Evolutionary conservation across 1,140 invertebrate genomes (phyloP).

Genomic region (Diachasmimorpha longicaudata): DNA sequence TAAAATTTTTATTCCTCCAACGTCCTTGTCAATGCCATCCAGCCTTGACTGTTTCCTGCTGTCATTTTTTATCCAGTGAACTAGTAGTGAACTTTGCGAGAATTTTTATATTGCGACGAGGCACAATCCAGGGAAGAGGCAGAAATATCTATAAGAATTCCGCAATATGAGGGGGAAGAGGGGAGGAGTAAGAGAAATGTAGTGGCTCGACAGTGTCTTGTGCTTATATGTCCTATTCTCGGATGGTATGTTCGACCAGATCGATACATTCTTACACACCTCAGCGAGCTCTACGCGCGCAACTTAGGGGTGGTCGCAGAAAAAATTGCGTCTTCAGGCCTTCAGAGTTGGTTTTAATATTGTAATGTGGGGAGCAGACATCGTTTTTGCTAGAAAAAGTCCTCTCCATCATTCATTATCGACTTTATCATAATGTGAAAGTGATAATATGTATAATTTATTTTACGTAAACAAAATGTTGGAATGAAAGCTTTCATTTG

Average conservation of each 20-base stretch:
- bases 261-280: constrained; percentile 60
- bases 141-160: constrained; percentile 15
- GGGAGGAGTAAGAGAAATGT: constrained; percentile 34
- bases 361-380: no score
- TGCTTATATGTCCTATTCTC: constrained; percentile 48
- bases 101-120: constrained; percentile 29
- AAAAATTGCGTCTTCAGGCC: neutral
- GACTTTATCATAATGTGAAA: no score
- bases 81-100: constrained; percentile 19
- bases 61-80: neutral
- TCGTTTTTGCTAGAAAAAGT: no score
- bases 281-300: constrained; percentile 49
- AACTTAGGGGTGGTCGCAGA: constrained; percentile 27
- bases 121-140: neutral
- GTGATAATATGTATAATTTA: no score
- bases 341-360: neutral
- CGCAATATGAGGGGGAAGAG: neutral
- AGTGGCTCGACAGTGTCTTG: constrained; percentile 52
- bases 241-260: constrained; percentile 55
- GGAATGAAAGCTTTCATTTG: no score
- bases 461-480: no score
- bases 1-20: constrained; percentile 1
- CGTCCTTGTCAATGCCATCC: neutral
- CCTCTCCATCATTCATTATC: no score
- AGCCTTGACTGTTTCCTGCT: neutral